phyloP scores from a whole-genome alignment of 2,888 invertebrate genomes.

The Cantharis nigra region DNA sequence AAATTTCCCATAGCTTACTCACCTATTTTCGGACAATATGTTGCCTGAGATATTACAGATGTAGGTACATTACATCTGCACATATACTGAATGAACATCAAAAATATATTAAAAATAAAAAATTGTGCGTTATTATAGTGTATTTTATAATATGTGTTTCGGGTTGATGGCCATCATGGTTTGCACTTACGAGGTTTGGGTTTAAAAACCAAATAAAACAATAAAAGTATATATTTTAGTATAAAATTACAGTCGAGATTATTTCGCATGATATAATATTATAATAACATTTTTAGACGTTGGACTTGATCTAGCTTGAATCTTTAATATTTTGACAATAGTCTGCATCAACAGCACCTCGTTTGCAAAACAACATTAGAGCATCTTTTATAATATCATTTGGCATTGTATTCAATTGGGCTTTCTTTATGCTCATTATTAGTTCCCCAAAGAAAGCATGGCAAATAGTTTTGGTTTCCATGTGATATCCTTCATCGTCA shows the following conservation, averaged over 20 bases:
- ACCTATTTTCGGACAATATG: no score
- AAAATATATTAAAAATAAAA: no score
- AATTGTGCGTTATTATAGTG: no score
- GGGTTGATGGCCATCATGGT: no score
- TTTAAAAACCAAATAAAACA: neutral
- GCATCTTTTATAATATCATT: conserved; percentile 41
- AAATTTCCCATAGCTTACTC: no score
- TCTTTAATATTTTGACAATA: conserved; percentile 38
- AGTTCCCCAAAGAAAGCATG: conserved; percentile 55
- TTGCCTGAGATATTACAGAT: no score
- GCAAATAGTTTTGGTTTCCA: conserved; percentile 53
- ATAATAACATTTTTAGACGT: neutral
- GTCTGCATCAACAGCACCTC: conserved; percentile 42
- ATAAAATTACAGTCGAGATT: neutral
- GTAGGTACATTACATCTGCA: no score
- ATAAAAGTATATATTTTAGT: neutral
- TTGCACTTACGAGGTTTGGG: no score
- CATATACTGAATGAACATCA: no score
- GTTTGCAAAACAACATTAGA: conserved; percentile 47
- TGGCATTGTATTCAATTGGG: conserved; percentile 35
- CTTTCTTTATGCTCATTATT: conserved; percentile 42
- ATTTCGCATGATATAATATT: neutral
- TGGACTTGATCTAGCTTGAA: neutral
- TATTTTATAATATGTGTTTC: no score
- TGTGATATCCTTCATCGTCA: conserved; percentile 52